phyloP scores from a whole-genome alignment of 2,888 invertebrate genomes.

The Ectemnius lituratus region DNA sequence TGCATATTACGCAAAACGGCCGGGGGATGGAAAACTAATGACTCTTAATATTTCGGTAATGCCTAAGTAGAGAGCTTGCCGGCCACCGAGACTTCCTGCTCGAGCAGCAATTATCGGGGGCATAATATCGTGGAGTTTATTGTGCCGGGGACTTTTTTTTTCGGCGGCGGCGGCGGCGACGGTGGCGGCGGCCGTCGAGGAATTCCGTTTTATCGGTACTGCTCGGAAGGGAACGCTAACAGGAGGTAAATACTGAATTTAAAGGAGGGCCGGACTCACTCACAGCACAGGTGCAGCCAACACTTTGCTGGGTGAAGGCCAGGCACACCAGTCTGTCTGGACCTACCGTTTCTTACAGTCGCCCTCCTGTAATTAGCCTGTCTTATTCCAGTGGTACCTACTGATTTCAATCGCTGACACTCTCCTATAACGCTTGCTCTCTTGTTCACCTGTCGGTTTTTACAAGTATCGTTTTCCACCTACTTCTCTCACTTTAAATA shows the following conservation, averaged over 20 bases:
- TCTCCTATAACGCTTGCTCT: too few relatives aligned
- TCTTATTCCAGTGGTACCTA: too few relatives aligned
- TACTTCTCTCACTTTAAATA: too few relatives aligned
- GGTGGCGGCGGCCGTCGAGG: background rate
- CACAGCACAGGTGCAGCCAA: background rate
- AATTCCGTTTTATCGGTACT: slow-evolving; percentile 45
- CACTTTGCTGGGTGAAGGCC: too few relatives aligned
- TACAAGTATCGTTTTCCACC: too few relatives aligned
- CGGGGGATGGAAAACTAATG: slow-evolving; percentile 10
- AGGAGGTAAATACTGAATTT: slow-evolving; percentile 16
- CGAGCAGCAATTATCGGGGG: slow-evolving; percentile 29
- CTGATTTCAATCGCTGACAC: too few relatives aligned
- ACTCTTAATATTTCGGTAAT: slow-evolving; percentile 9
- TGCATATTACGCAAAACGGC: slow-evolving; percentile 2
- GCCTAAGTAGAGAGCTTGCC: slow-evolving; percentile 3
- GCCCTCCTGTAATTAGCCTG: too few relatives aligned
- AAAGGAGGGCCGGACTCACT: slow-evolving; percentile 4
- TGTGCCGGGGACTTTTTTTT: slow-evolving; percentile 16
- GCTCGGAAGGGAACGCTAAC: slow-evolving; percentile 12
- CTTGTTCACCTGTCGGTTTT: too few relatives aligned
- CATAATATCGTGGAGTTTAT: slow-evolving; percentile 43
- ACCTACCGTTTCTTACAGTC: too few relatives aligned
- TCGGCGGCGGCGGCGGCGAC: too few relatives aligned
- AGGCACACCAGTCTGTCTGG: too few relatives aligned
- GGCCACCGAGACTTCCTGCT: slow-evolving; percentile 26